phyloP scores from a whole-genome alignment of 92 coral and sea anemone species.

The Bergia puertoricense region DNA sequence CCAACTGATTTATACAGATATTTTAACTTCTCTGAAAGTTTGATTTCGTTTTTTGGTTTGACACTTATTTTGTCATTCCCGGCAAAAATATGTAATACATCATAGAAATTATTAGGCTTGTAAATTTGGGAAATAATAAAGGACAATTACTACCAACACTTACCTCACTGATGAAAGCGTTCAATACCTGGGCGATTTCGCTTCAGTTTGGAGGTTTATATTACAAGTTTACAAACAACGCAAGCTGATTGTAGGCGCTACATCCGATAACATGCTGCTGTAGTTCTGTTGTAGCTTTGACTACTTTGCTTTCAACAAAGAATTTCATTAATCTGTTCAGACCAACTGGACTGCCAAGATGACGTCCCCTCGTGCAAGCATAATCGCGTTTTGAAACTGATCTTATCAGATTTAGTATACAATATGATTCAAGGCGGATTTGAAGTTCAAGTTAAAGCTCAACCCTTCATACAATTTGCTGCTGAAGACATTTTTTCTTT shows the following conservation, averaged over 20 bases:
- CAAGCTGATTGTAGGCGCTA: neutral
- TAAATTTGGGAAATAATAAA: too few species aligned
- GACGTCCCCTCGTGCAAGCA: neutral
- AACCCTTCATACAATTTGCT: neutral
- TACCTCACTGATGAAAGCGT: neutral
- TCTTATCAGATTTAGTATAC: neutral
- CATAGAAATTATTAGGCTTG: too few species aligned
- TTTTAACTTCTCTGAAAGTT: too few species aligned
- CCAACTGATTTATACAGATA: too few species aligned
- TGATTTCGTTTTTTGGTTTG: too few species aligned
- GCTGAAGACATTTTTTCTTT: neutral
- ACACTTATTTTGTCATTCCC: too few species aligned
- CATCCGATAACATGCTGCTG: neutral
- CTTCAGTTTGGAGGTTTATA: neutral
- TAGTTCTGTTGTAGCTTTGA: neutral
- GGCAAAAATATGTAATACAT: too few species aligned
- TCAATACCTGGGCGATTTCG: neutral
- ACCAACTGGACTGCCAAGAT: neutral
- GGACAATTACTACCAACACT: neutral
- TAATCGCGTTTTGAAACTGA: neutral
- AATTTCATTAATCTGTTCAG: neutral
- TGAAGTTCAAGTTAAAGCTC: neutral
- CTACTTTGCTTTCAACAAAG: neutral
- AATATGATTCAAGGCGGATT: too few species aligned
- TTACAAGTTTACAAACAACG: neutral